Evolutionary conservation across 2,888 invertebrate genomes (phyloP), one percentile per base, ranked within the genome.

Genomic region (Notodonta ziczac): DNA sequence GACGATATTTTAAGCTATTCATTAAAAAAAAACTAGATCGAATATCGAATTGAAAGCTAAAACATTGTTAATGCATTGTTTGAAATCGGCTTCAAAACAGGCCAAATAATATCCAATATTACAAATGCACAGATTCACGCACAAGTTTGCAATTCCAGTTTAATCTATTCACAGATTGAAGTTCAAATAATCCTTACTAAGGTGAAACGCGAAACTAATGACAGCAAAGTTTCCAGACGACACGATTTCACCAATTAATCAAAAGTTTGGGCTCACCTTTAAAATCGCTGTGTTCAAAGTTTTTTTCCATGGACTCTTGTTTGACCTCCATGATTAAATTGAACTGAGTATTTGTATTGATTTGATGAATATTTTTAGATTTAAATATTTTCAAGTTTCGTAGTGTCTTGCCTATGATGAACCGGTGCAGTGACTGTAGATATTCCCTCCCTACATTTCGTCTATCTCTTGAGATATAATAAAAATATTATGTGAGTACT

Each of bases 201-300:
- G 52, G 52, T 52, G 52, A 51, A 50, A 5, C 32, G 32, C 5
- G 13, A 7, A 7, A 32, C 6, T 9, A 14, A 55, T 40, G 39
- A 55, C 40, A 55, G 9, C 14, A 10, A 39, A 40, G 40, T 55
- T 55, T 40, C 40, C 40, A 55, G 55, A 55, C 55, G 35, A 39
- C 35, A 39, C 39, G 54, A 39, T 35, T 7, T 40, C 12, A 10
- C 10, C 10, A 55, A 40, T 14, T 14, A 55, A 32, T 55, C 40
- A 55, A 55, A 55, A 55, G n/a, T 39, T 39, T 14, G 54, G 14
- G 12, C 55, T 40, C 40, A 55, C 55, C 55, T 55, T 55, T 55
- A 14, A 55, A 55, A 40, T 40, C 40, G 40, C 13, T 40, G 55
- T 55, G 40, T 40, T 40, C 14, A n/a, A 40, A 35, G 0, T 7